Evolutionary conservation across 2,888 invertebrate species (phyloP).

Genomic region (Drosophila colorata): DNA sequence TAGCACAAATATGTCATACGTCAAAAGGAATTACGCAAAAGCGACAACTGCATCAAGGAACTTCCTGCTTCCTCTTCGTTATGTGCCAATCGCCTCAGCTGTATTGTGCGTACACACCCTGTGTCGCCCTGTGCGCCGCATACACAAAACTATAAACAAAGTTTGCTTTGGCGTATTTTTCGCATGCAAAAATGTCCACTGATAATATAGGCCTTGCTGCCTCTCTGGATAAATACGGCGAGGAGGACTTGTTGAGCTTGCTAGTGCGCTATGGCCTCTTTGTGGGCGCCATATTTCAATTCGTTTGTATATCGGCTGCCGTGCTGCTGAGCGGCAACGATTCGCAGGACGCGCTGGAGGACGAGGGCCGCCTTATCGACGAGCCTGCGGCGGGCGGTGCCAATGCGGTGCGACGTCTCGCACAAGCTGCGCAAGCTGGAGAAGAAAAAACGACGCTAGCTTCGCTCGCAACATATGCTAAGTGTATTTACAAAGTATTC

Average conservation of each 20-base stretch:
- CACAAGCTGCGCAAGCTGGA: constrained; percentile 83
- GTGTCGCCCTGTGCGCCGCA: constrained; percentile 29
- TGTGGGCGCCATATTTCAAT: constrained; percentile 94
- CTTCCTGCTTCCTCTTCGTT: constrained; percentile 12
- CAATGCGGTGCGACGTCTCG: constrained; percentile 73
- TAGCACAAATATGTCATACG: too few species aligned
- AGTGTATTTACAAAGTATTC: constrained; percentile 23
- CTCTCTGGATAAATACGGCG: constrained; percentile 80
- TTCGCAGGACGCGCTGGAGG: constrained; percentile 53
- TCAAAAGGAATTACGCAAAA: too few species aligned
- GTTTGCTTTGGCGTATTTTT: background rate
- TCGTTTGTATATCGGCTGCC: constrained; percentile 93
- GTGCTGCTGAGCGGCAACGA: constrained; percentile 88
- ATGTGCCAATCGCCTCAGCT: constrained; percentile 29
- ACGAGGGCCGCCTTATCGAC: constrained; percentile 36
- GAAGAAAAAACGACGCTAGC: constrained; percentile 83
- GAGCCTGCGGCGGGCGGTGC: constrained; percentile 22
- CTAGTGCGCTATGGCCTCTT: constrained; percentile 93
- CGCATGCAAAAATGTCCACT: constrained; percentile 46
- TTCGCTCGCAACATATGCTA: background rate
- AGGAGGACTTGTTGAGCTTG: constrained; percentile 90
- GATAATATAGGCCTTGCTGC: constrained; percentile 52
- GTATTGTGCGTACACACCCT: background rate
- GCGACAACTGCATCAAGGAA: background rate
- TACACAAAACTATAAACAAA: constrained; percentile 45